These are phyloP conservation scores for Lanius collurio DNA, from an alignment of 2,113 vertebrate genomes.

Conservation along the genomic window DNA sequence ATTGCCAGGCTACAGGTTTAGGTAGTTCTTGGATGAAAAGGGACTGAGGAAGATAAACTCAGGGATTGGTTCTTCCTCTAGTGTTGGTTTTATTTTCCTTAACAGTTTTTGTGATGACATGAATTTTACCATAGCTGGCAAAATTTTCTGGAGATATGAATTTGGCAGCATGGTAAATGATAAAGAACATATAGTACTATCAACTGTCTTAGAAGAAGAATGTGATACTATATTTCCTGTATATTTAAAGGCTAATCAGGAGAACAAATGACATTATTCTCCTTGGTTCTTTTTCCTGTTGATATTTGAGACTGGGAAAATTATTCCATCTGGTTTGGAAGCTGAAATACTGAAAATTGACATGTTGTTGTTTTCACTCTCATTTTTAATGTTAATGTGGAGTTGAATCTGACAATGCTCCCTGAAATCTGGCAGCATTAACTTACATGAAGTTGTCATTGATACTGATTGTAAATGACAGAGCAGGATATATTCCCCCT, in stretches of 20 bases:
- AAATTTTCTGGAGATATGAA: not conserved
- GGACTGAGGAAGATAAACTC: not conserved
- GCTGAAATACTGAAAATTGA: constrained; percentile 57
- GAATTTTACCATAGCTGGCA: not conserved
- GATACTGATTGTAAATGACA: not conserved
- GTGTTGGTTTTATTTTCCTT: not conserved
- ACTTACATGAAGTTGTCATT: not conserved
- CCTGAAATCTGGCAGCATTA: not conserved
- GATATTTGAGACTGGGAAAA: constrained; percentile 65
- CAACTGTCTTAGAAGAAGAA: not conserved
- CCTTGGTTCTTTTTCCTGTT: not conserved
- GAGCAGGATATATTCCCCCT: not conserved
- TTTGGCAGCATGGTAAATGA: not conserved
- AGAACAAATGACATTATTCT: not conserved
- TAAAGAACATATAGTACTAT: not conserved
- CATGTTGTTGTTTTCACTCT: constrained; percentile 37
- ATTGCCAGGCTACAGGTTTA: not conserved
- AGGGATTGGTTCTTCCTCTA: not conserved
- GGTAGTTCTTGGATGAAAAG: not conserved
- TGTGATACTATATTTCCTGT: accelerated
- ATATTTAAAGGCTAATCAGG: not conserved
- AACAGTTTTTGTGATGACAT: not conserved
- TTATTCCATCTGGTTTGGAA: constrained; percentile 74
- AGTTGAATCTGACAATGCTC: not conserved
- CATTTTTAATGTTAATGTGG: not conserved